Conservation (phyloP, 2,888 invertebrate species). For the Cantharis lateralis region DNA sequence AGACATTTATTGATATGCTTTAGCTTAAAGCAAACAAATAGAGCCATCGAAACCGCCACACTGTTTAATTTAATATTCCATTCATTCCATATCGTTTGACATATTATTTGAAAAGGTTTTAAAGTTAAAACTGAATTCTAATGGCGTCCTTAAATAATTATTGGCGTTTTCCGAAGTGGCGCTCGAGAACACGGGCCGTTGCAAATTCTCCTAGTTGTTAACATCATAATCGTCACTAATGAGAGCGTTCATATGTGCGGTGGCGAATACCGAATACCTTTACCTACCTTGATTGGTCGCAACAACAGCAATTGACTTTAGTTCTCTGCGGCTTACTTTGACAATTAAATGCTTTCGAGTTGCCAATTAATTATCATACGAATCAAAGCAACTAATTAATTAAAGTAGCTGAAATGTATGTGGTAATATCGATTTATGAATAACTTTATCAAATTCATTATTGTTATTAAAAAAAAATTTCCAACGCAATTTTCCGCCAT, state of each 20-base stretch:
- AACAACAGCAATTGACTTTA: not conserved
- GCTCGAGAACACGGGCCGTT: not conserved
- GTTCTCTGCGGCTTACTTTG: not conserved
- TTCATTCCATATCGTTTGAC: not conserved
- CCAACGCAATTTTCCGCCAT: not conserved
- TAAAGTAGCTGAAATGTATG: not conserved
- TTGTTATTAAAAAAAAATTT: not conserved
- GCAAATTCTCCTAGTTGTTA: not conserved
- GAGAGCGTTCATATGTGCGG: not conserved
- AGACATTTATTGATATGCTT: not conserved
- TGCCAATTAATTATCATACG: not conserved
- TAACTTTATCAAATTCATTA: not conserved
- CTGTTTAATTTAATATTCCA: not conserved
- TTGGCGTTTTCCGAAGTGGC: not conserved
- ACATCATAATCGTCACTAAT: not conserved
- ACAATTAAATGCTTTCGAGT: not conserved
- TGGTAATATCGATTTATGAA: not conserved
- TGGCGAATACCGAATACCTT: no score
- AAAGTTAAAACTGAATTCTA: not conserved
- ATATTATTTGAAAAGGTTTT: not conserved
- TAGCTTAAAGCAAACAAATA: not conserved
- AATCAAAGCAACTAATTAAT: slow-evolving; percentile 2
- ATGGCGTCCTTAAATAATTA: not conserved
- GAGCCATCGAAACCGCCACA: not conserved
- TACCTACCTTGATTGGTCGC: not conserved